Evolutionary conservation across 2,113 vertebrate species (phyloP).

Genomic region (Brachirus orientalis): DNA sequence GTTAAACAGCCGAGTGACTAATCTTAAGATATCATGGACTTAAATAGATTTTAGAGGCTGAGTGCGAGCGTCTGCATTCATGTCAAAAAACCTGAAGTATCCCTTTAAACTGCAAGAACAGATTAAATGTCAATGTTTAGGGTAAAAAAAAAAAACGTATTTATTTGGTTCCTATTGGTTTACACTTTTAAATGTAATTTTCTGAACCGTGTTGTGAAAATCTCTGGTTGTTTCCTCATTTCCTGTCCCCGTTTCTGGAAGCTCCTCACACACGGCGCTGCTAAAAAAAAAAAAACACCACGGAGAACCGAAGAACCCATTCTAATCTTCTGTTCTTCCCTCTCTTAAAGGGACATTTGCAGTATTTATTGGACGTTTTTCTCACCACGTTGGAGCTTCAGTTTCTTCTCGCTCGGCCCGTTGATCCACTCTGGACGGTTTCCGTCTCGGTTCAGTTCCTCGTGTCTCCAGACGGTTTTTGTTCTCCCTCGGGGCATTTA

Average conservation of each 20-base stretch:
- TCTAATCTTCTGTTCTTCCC: conserved; percentile 2
- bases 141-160: too few species aligned
- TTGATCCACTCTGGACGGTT: conserved; percentile 61
- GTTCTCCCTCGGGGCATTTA: conserved; percentile 79
- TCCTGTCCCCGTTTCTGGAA: background rate
- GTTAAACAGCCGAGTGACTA: too few species aligned
- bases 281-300: conserved; percentile 44
- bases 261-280: conserved; percentile 39
- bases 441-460: conserved; percentile 74
- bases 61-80: too few species aligned
- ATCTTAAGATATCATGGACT: too few species aligned
- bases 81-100: too few species aligned
- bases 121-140: too few species aligned
- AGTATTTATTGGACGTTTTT: conserved; percentile 83
- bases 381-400: conserved; percentile 43
- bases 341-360: conserved; percentile 57
- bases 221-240: too few species aligned
- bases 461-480: conserved; percentile 70
- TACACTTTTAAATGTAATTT: too few species aligned
- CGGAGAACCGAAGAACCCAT: conserved; percentile 44
- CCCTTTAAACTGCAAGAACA: too few species aligned
- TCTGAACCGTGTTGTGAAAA: too few species aligned
- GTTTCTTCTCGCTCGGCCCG: conserved; percentile 41
- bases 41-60: too few species aligned
- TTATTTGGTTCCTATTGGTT: too few species aligned